Base-by-base conservation (phyloP, 2,888 invertebrate species). In the Lithophane socia region DNA sequence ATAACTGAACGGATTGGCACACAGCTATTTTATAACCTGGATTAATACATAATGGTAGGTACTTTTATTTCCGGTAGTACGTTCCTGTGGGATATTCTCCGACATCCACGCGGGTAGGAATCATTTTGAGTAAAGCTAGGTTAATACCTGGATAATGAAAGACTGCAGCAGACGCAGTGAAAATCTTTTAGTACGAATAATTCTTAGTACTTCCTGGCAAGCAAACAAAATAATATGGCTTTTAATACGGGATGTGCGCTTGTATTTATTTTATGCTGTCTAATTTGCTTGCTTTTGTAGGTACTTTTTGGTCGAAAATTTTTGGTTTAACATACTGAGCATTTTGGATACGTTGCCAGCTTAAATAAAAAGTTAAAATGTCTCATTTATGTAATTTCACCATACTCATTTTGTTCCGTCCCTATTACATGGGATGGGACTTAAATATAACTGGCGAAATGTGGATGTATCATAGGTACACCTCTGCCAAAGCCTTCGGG, bases 141-240 rank as follows among this genome's bases (percentile, higher is more conserved):
- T 44, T 84, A 79, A 84, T 71, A 54, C 80, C 67, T 60, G 54
- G 54, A 79, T 83, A 75, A 80, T 84, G 75, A 84, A 75, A 84
- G 80, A 82, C 75, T 80, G 73, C 66, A 71, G 60, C 54, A 16
- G 24, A 73, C 29, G 63, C 29, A 2, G 58, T 8, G 42, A 49
- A 71, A 60, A 60, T 65, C 12, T 73, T 58, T 70, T 67, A 83
- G 21, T 49, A 52, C 44, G 18, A 70, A 83, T 83, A 73, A 63
- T 79, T 73, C 47, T 66, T 73, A 61, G 16, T 83, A 54, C 9
- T 69, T 61, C 13, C 73, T 56, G 21, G 56, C 5, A 63, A 61
- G 56, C 5, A 63, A 61, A 79, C 37, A 63, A 63, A 65, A 54
- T 84, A 79, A 56, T 70, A 63, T 52, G n/a, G 47, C 8, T 78